A percentile compares a stretch with the other conserved stretches of the same genome.
Evolutionary conservation across 2,113 vertebrate genomes (phyloP).

Genomic region (Heliornis fulica): DNA sequence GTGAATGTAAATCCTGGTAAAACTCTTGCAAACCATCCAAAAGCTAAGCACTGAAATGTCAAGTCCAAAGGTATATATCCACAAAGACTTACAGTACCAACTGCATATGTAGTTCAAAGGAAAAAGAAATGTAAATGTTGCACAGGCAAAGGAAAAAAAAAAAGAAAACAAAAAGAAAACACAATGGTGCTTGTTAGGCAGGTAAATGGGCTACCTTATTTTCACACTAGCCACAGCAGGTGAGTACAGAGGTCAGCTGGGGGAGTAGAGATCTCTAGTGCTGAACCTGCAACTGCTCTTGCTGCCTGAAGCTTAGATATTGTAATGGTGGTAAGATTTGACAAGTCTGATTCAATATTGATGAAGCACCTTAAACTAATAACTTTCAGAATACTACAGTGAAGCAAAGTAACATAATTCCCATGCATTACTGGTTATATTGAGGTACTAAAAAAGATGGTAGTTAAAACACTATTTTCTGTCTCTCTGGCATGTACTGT

Average conservation of each 20-base stretch:
- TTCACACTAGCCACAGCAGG: neutral
- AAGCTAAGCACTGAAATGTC: neutral
- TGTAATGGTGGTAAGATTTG: neutral
- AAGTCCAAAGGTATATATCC: neutral
- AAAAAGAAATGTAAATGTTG: neutral
- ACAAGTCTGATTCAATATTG: neutral
- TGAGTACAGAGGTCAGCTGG: accelerated
- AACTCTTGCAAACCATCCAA: neutral
- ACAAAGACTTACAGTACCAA: neutral
- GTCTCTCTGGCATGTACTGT: neutral
- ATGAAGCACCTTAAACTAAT: neutral
- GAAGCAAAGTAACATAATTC: neutral
- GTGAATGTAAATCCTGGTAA: neutral
- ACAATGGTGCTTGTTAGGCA: neutral
- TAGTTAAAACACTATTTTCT: neutral
- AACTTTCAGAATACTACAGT: neutral
- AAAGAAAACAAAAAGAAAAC: neutral
- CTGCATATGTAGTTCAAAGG: neutral
- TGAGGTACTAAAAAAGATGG: neutral
- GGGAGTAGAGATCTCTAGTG: neutral
- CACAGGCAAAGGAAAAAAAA: neutral
- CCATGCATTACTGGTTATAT: neutral
- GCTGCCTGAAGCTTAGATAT: neutral
- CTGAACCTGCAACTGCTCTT: neutral
- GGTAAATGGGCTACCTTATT: neutral